These are phyloP conservation scores for Colius striatus DNA, from an alignment of 2,113 vertebrate genomes.

Conservation along the genomic window DNA sequence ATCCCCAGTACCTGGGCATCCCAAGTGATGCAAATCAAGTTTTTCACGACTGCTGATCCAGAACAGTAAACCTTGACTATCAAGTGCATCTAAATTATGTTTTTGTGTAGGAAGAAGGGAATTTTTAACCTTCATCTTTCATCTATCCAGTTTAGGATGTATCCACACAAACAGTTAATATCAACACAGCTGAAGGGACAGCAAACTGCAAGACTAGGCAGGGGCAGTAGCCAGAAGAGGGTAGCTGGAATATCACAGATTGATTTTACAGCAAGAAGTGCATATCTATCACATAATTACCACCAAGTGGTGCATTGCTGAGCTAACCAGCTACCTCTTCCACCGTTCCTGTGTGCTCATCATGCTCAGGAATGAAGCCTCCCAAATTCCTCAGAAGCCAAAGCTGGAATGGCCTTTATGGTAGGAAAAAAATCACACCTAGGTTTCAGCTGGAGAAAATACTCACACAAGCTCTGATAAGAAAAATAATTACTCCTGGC, in stretches of 20 bases:
- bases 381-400: not conserved
- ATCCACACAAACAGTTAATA: not conserved
- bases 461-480: not conserved
- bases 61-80: not conserved
- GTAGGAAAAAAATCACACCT: not conserved
- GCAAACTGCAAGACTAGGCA: not conserved
- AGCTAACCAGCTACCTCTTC: not conserved
- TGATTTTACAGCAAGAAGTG: not conserved
- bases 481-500: not conserved
- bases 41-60: not conserved
- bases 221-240: not conserved
- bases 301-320: not conserved
- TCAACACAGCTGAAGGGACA: not conserved
- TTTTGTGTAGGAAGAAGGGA: not conserved
- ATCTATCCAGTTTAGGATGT: not conserved
- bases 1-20: not conserved
- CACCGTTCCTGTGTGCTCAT: not conserved
- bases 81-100: not conserved
- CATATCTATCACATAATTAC: not conserved
- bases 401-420: not conserved
- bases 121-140: not conserved
- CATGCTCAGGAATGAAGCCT: not conserved
- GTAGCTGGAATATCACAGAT: not conserved
- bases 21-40: not conserved
- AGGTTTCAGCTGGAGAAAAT: not conserved